These are phyloP conservation scores for Periophthalmus modestus DNA, from an alignment of 2,113 vertebrate species.

Conservation along the genomic window DNA sequence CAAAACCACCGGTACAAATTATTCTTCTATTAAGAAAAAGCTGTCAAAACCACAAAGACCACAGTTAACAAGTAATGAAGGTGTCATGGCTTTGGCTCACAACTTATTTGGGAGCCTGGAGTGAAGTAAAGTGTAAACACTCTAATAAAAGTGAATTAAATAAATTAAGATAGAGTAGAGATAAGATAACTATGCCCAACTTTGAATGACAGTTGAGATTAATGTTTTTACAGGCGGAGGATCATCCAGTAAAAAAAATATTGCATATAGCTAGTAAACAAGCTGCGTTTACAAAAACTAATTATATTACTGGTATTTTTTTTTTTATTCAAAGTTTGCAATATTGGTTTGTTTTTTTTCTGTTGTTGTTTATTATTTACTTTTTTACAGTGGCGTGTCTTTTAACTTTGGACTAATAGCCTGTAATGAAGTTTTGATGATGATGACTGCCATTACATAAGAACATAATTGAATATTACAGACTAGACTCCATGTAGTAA, in stretches of 20 bases:
- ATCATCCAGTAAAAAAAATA: background rate
- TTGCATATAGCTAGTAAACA: no score
- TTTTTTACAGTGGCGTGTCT: no score
- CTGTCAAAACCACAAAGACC: background rate
- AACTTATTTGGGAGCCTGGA: background rate
- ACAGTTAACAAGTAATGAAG: background rate
- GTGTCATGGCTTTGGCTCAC: constrained; percentile 20
- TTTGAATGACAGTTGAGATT: background rate
- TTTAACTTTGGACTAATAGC: no score
- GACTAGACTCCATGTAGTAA: background rate
- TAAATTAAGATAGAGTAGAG: background rate
- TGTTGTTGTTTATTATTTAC: no score
- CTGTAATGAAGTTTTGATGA: no score
- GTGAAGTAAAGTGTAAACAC: constrained; percentile 3
- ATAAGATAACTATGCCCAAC: background rate
- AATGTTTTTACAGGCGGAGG: background rate
- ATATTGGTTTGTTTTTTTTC: no score
- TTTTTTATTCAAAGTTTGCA: no score
- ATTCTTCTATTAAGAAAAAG: background rate
- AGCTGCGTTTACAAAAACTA: no score
- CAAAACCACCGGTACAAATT: constrained; percentile 4
- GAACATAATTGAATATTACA: background rate
- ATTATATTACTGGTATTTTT: no score
- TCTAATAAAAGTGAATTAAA: background rate
- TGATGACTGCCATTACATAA: background rate